phyloP scores from a whole-genome alignment of 1,140 invertebrate genomes.

The Mylabris phalerata region DNA sequence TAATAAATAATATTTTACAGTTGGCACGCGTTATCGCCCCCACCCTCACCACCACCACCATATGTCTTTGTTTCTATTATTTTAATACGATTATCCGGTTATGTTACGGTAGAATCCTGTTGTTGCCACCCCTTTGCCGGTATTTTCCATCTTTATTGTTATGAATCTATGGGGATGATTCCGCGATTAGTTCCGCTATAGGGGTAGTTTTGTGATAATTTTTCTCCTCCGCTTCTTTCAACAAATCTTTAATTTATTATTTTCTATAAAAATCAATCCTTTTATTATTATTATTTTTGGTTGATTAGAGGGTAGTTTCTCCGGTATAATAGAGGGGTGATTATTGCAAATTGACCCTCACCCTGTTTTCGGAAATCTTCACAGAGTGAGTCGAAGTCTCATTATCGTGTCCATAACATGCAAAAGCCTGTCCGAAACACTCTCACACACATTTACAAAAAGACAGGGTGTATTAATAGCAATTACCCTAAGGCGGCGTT shows the following conservation, averaged over 20 bases:
- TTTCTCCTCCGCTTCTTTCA: not conserved
- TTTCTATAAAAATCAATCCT: too few species aligned
- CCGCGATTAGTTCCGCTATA: not conserved
- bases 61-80: slow-evolving; percentile 13
- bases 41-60: not conserved
- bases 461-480: slow-evolving; percentile 26
- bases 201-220: not conserved
- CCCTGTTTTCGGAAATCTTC: not conserved
- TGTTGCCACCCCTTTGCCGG: slow-evolving; percentile 11
- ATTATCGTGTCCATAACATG: slow-evolving; percentile 38
- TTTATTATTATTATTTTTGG: too few species aligned
- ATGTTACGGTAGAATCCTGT: slow-evolving; percentile 14
- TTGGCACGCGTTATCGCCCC: not conserved
- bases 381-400: slow-evolving; percentile 12
- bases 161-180: not conserved
- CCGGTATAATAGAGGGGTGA: too few species aligned
- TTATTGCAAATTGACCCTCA: too few species aligned
- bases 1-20: slow-evolving; percentile 16
- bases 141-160: not conserved
- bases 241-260: too few species aligned
- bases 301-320: too few species aligned
- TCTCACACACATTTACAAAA: slow-evolving; percentile 6
- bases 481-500: slow-evolving; percentile 36
- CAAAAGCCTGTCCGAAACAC: slow-evolving; percentile 34
- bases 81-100: slow-evolving; percentile 5